These are phyloP conservation scores for Pteronura brasiliensis DNA, from an alignment of 2,113 vertebrate species.

Conservation along the genomic window DNA sequence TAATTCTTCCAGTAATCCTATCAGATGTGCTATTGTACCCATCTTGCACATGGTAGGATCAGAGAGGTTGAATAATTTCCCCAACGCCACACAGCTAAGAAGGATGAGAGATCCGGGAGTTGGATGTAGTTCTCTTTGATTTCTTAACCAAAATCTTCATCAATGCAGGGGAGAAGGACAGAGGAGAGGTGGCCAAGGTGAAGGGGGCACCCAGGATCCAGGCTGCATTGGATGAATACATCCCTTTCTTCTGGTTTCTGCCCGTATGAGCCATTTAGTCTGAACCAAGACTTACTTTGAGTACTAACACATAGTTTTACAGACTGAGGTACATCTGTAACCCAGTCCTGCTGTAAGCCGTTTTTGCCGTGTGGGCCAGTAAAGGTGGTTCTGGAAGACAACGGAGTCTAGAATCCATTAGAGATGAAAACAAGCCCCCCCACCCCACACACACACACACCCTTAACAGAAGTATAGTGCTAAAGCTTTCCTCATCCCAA, in stretches of 20 bases:
- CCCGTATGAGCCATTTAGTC: background rate
- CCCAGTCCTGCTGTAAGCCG: background rate
- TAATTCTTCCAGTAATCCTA: background rate
- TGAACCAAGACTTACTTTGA: background rate
- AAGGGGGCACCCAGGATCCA: background rate
- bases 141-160: background rate
- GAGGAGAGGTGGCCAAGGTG: background rate
- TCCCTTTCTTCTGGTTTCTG: background rate
- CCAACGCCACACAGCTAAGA: background rate
- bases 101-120: background rate
- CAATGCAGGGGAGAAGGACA: background rate
- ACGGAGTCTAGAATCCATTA: background rate
- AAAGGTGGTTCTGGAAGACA: slow-evolving; percentile 18
- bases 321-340: background rate
- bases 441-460: background rate
- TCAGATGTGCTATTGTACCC: background rate
- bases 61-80: background rate
- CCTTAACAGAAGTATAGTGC: no score
- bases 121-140: background rate
- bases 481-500: background rate
- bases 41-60: background rate
- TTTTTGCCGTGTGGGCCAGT: background rate
- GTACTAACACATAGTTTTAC: background rate
- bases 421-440: background rate
- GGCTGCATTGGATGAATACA: background rate